These are phyloP conservation scores for Galagoides demidoff DNA, from an alignment of 2,797 vertebrate species.

Conservation along the genomic window DNA sequence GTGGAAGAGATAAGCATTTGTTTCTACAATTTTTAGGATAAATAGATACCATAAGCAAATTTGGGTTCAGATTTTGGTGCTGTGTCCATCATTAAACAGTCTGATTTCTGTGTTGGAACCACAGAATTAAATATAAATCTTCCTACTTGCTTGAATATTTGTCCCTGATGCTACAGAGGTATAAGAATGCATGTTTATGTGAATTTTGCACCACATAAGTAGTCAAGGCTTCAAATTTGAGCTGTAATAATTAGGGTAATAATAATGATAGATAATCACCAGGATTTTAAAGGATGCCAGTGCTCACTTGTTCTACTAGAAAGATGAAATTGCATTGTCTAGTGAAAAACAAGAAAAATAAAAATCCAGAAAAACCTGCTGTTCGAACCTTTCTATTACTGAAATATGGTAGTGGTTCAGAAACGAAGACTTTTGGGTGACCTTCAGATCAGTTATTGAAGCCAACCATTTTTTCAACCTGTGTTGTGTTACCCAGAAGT, in stretches of 20 bases:
- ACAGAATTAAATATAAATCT: neutral
- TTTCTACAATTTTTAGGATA: neutral
- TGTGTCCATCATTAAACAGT: neutral
- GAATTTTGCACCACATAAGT: neutral
- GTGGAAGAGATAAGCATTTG: neutral
- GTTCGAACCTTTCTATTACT: neutral
- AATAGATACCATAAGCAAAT: neutral
- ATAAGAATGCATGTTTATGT: neutral
- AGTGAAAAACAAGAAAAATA: neutral
- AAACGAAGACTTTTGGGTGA: conserved; percentile 68
- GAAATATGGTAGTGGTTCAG: conserved; percentile 40
- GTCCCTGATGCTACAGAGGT: neutral
- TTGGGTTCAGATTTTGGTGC: neutral
- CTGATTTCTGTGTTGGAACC: neutral
- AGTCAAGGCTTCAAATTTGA: neutral
- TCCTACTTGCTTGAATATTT: neutral
- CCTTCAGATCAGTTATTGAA: conserved; percentile 56
- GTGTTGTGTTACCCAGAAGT: neutral
- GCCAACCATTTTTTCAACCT: conserved; percentile 53
- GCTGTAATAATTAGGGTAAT: neutral
- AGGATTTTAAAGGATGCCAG: neutral
- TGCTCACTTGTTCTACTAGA: neutral
- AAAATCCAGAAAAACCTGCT: neutral
- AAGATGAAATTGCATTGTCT: conserved; percentile 30
- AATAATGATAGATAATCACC: neutral